Evolutionary conservation across 1,140 invertebrate species (phyloP).

Genomic region (Lepidotrigona ventralis): DNA sequence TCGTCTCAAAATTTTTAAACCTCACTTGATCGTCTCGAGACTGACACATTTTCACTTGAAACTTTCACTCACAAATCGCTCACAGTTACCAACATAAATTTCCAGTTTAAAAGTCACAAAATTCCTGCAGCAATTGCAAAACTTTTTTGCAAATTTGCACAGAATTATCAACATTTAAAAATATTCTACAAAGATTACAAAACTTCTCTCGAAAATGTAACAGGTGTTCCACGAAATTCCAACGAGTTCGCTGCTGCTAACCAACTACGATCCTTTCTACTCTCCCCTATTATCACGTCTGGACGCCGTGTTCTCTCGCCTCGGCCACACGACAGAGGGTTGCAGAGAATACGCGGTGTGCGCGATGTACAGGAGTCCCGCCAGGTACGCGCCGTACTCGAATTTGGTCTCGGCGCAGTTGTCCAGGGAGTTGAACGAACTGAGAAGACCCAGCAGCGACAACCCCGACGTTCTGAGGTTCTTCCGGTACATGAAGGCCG

Average conservation of each 20-base stretch:
- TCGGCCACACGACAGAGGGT: constrained; percentile 85
- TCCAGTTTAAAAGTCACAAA: no score
- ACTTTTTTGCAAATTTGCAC: no score
- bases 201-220: constrained; percentile 4
- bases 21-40: no score
- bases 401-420: constrained; percentile 93
- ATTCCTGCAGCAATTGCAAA: no score
- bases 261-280: constrained; percentile 93
- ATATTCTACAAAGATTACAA: background rate
- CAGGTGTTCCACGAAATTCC: constrained; percentile 92
- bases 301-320: constrained; percentile 89
- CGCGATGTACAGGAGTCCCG: constrained; percentile 91
- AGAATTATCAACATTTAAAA: no score
- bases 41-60: no score
- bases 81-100: no score
- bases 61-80: no score
- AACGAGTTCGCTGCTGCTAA: constrained; percentile 88
- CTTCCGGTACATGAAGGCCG: constrained; percentile 93
- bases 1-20: no score
- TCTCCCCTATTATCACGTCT: constrained; percentile 89
- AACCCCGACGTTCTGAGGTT: constrained; percentile 92
- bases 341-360: constrained; percentile 91
- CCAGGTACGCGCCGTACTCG: constrained; percentile 91
- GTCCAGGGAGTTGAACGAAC: constrained; percentile 90
- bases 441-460: constrained; percentile 89